Evolutionary conservation across 1,140 invertebrate genomes (phyloP), one percentile per base, ranked within the genome.

Genomic region (Metopolophium dirhodum): DNA sequence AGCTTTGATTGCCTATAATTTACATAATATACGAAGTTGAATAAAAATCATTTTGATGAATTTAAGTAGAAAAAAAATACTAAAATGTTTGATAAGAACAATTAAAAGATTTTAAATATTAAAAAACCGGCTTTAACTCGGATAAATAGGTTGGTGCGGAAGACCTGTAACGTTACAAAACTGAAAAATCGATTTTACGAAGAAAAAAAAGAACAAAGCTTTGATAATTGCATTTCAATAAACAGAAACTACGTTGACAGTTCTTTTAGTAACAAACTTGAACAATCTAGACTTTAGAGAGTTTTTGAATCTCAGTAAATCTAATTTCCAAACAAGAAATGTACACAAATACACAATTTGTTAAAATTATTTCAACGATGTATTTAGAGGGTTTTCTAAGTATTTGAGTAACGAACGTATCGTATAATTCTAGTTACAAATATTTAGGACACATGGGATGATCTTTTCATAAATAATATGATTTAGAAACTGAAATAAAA

Each of bases 161-260:
- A 77, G 30, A 77, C 30, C 61, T 77, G 61, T 77, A 77, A 77
- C 23, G 61, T n/a, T 77, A 77, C n/a, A 77, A n/a, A n/a, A 77
- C 61, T n/a, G 30, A n/a, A n/a, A 14, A 77, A 77, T 77, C 30
- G 30, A n/a, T 77, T 77, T 77, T 77, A 77, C n/a, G 6, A n/a
- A 77, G n/a, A 35, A 77, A 77, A 77, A 77, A 77, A 77, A 30
- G 11, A 77, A 77, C 61, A n/a, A 77, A 77, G n/a, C n/a, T 14
- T 77, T 77, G 61, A 77, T 77, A 77, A 77, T 77, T 77, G 30
- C 61, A 77, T 77, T 77, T 77, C n/a, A 77, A 77, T 77, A 77
- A 18, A 77, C 30, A 77, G 11, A 77, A 77, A n/a, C 14, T 77
- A 77, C 18, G 61, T 77, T 77, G 61, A 77, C 61, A 77, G 61